Conservation (phyloP, 2,888 invertebrate genomes). For the Pristionchus arcanus region DNA sequence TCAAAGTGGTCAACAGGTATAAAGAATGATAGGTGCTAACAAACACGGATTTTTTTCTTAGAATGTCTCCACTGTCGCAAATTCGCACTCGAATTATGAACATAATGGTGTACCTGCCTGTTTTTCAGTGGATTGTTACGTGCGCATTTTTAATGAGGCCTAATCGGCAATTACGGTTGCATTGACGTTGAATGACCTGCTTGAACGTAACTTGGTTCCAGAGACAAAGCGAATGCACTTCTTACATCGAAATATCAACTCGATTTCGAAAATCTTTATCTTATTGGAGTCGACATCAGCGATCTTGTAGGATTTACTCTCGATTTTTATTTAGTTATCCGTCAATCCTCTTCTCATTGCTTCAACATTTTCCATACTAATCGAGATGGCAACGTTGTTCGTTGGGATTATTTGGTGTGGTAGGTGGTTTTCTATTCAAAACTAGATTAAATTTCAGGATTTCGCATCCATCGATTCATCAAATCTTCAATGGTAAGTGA, state of each 20-base stretch:
- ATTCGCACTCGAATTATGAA: background rate
- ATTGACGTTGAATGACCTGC: background rate
- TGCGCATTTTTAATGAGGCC: background rate
- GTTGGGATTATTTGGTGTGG: background rate
- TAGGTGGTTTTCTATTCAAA: background rate
- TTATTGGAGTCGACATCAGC: background rate
- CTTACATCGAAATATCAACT: background rate
- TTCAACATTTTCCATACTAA: background rate
- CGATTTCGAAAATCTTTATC: background rate
- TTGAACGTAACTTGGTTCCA: background rate
- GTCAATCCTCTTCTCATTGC: background rate
- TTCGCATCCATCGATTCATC: background rate
- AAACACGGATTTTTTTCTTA: background rate
- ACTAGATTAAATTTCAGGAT: background rate
- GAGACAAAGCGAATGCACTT: background rate
- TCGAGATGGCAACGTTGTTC: background rate
- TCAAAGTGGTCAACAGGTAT: background rate
- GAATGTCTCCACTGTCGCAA: background rate
- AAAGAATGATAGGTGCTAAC: background rate
- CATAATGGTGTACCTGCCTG: background rate
- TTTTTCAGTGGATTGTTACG: background rate
- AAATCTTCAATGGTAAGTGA: background rate
- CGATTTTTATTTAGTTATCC: background rate
- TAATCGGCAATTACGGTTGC: background rate
- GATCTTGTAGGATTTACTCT: background rate